A percentile compares a stretch with the other conserved stretches of the same genome.
Evolutionary conservation across 1,140 invertebrate species (phyloP).

Genomic region (Oncopodura yosiiana): DNA sequence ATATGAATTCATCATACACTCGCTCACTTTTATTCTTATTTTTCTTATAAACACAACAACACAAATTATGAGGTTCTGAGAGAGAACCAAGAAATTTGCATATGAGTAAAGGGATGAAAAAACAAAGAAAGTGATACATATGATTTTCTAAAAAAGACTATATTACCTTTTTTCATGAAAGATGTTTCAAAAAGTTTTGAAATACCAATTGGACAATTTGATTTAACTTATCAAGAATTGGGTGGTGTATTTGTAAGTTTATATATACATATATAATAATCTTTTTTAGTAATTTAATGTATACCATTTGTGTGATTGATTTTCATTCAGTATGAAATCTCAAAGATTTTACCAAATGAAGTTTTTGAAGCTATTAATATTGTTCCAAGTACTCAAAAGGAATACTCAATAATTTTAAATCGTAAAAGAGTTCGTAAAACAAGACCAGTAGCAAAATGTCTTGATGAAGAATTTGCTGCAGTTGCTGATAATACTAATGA

Average conservation of each 20-base stretch:
- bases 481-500: background rate
- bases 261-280: background rate
- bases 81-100: too few species aligned
- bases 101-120: too few species aligned
- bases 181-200: constrained; percentile 7
- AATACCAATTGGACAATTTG: constrained; percentile 1
- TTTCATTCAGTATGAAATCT: constrained; percentile 2
- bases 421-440: background rate
- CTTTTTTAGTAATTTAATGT: background rate
- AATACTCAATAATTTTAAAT: background rate
- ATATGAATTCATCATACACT: too few species aligned
- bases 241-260: constrained; percentile 5
- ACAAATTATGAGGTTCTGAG: too few species aligned
- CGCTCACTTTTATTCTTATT: too few species aligned
- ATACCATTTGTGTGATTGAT: background rate
- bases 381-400: constrained; percentile 3
- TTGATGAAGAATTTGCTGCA: background rate
- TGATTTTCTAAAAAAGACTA: too few species aligned
- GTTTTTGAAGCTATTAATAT: background rate
- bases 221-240: constrained; percentile 13
- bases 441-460: background rate
- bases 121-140: too few species aligned
- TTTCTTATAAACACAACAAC: too few species aligned
- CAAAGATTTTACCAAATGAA: background rate
- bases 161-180: too few species aligned